Evolutionary conservation across 1,140 invertebrate species (phyloP), one percentile per base, ranked within the genome.

Genomic region (Zaprionus africanus): DNA sequence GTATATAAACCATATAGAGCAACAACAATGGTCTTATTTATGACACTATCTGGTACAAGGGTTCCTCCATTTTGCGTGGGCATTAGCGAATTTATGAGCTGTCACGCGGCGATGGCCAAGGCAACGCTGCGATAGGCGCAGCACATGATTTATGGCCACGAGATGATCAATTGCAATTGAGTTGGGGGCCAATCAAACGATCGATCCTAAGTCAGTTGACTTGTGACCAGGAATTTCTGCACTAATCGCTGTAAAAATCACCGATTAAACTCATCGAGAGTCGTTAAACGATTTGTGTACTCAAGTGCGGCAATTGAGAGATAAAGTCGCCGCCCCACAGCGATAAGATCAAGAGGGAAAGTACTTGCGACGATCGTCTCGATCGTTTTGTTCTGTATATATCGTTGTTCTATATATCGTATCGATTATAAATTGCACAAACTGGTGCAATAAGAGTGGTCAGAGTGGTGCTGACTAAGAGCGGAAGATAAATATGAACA

Each of bases 281-380:
- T 49, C 46, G 36, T 36, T 59, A 80, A 80, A 72, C 77, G 83
- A 87, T 87, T 87, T 83, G 62, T 66, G 54, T 60, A 24, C 43
- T 88, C 62, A 81, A 87, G 84, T 88, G 53, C 49, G 49, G 56
- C 53, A 87, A 87, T 88, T 70, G 70, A 81, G 56, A 78, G 83
- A 87, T 88, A 87, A 76, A 61, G 65, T 4, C 26, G 15, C 2
- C 15, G 38, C 13, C n/a, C n/a, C 13, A 56, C 4, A 11, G 28
- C 15, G 61, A 58, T 58, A 58, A 63, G 49, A 53, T 36, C 51
- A 60, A 65, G 51, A 60, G 54, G 58, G 60, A 64, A 78, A 68
- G 70, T 51, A 85, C 28, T 31, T 28, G 7, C 28, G 28, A 9
- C 28, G 28, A 31, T 31, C 28, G 28, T 31, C 28, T 31, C 75